Evolutionary conservation across 2,113 vertebrate species (phyloP).

Genomic region (Lepisosteus oculatus): DNA sequence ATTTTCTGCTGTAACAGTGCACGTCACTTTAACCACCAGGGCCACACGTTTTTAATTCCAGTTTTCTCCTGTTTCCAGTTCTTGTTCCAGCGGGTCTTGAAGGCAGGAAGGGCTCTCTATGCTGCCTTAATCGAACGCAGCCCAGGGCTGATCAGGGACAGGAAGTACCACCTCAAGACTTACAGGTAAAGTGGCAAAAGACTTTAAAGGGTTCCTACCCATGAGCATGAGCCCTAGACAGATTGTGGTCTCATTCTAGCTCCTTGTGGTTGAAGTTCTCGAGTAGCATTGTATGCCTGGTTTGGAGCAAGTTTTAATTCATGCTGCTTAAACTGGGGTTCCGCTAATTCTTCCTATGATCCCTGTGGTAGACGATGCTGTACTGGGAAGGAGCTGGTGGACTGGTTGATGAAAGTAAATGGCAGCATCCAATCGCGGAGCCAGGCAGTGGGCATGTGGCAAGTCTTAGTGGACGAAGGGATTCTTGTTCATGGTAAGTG

Average conservation of each 20-base stretch:
- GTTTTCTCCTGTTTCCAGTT: conserved; percentile 58
- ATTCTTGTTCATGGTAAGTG: conserved; percentile 80
- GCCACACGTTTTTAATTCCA: background rate
- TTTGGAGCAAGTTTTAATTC: background rate
- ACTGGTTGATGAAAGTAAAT: conserved; percentile 76
- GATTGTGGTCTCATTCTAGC: background rate
- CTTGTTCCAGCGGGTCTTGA: conserved; percentile 75
- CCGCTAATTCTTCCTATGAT: background rate
- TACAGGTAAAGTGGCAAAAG: conserved; percentile 64
- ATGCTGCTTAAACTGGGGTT: background rate
- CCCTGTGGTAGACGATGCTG: conserved; percentile 75
- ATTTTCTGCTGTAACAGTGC: background rate
- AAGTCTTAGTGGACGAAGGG: conserved; percentile 87
- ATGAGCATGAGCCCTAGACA: too few relatives aligned
- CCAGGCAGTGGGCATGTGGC: conserved; percentile 86
- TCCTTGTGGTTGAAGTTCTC: background rate
- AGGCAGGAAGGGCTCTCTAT: conserved; percentile 77
- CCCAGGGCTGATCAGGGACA: conserved; percentile 79
- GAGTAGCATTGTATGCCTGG: background rate
- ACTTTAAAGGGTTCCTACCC: too few relatives aligned
- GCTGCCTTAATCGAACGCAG: conserved; percentile 64
- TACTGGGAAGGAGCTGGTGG: conserved; percentile 86
- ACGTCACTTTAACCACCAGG: background rate
- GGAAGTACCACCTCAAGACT: conserved; percentile 85
- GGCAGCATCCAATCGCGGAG: conserved; percentile 70